These are phyloP conservation scores for Xenopus borealis DNA, from an alignment of 2,113 vertebrate genomes.

Conservation along the genomic window DNA sequence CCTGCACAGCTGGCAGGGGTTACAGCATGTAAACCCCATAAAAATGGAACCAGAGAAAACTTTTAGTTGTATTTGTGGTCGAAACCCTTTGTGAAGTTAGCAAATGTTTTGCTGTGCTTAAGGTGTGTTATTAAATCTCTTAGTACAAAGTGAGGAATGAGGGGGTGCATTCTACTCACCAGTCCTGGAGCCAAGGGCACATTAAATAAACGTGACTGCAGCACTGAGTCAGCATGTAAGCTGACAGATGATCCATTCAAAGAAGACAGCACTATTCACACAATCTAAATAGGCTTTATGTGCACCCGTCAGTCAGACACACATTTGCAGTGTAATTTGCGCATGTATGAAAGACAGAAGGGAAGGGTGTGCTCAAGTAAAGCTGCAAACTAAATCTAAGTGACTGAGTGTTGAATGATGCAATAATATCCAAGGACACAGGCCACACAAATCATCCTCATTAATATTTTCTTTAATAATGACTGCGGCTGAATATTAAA, in stretches of 20 bases:
- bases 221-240: slow-evolving; percentile 8
- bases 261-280: background rate
- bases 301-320: background rate
- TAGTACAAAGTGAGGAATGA: slow-evolving; percentile 72
- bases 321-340: no score
- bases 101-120: slow-evolving; percentile 78
- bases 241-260: background rate
- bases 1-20: background rate
- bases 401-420: no score
- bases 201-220: background rate
- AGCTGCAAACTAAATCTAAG: no score
- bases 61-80: slow-evolving; percentile 77
- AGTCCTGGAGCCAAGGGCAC: background rate
- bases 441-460: no score
- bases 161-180: slow-evolving; percentile 56
- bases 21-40: slow-evolving; percentile 13
- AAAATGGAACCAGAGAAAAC: slow-evolving; percentile 61
- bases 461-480: no score
- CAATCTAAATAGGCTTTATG: background rate
- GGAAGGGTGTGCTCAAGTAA: no score
- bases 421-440: no score
- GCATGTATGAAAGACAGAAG: no score
- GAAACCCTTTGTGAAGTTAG: slow-evolving; percentile 80
- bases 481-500: no score
- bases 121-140: slow-evolving; percentile 77